A percentile compares a stretch with the other conserved stretches of the same genome.
Conservation (phyloP, 2,113 vertebrate species). For the Chauna torquata region DNA sequence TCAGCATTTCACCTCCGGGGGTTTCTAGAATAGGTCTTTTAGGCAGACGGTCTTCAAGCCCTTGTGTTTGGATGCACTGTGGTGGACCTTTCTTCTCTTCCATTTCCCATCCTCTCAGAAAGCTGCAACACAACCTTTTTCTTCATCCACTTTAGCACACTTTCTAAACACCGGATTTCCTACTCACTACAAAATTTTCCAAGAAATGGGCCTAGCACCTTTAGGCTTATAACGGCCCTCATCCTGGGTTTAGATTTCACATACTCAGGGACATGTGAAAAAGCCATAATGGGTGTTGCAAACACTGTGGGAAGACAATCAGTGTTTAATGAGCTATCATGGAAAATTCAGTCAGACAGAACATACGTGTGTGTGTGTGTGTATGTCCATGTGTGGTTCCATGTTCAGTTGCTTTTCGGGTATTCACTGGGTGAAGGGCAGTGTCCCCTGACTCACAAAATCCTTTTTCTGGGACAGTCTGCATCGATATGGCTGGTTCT, state of each 20-base stretch:
- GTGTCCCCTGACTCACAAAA: not conserved
- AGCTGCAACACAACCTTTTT: not conserved
- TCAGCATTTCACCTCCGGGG: not conserved
- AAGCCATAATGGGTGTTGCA: not conserved
- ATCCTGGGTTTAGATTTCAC: not conserved
- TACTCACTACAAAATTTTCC: not conserved
- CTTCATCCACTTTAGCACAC: not conserved
- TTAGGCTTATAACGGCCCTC: not conserved
- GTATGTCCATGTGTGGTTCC: not conserved
- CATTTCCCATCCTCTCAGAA: not conserved
- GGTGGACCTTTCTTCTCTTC: not conserved
- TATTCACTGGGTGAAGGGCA: not conserved
- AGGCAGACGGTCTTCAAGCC: not conserved
- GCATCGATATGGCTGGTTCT: not conserved
- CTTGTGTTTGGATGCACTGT: not conserved
- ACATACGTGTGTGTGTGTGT: not conserved
- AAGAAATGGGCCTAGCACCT: not conserved
- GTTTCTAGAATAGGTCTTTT: not conserved
- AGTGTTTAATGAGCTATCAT: not conserved
- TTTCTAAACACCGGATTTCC: not conserved
- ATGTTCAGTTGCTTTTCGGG: not conserved
- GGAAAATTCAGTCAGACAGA: not conserved
- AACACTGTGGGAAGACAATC: not conserved
- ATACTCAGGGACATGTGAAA: not conserved
- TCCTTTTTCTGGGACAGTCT: not conserved